Conservation (phyloP, 2,888 invertebrate genomes). For the Onthophagus sagittarius region DNA sequence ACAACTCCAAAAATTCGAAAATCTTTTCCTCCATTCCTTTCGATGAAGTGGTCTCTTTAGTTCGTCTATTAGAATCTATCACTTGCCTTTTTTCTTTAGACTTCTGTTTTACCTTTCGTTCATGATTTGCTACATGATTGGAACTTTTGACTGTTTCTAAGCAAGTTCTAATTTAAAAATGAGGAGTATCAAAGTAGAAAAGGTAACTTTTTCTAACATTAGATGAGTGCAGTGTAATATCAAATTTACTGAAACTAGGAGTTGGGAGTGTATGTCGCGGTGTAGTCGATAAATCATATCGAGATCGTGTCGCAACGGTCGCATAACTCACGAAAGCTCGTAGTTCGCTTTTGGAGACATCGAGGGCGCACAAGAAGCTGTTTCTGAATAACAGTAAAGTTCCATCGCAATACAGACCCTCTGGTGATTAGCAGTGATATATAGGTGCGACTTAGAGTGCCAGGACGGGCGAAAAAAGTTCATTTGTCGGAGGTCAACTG, state of each 20-base stretch:
- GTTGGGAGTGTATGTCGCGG: background rate
- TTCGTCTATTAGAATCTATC: no score
- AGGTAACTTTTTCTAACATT: no score
- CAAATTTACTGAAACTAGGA: background rate
- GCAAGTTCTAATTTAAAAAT: no score
- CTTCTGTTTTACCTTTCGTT: no score
- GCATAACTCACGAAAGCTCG: background rate
- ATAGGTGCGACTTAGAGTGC: constrained; percentile 38
- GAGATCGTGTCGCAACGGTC: background rate
- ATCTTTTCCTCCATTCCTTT: no score
- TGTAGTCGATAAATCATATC: background rate
- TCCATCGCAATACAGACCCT: background rate
- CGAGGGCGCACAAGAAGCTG: background rate
- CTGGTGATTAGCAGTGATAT: constrained; percentile 40
- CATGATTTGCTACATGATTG: no score
- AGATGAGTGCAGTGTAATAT: background rate
- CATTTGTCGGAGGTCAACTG: constrained; percentile 48
- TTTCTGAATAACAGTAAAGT: background rate
- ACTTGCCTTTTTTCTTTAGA: no score
- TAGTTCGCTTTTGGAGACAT: background rate
- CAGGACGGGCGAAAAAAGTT: constrained; percentile 43
- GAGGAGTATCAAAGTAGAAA: no score
- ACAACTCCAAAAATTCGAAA: no score
- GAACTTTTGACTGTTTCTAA: no score
- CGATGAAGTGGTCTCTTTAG: no score